A percentile compares a stretch with the other conserved stretches of the same genome.
These are phyloP conservation scores for Sphinx pinastri DNA, from an alignment of 2,888 invertebrate species.

Conservation along the genomic window DNA sequence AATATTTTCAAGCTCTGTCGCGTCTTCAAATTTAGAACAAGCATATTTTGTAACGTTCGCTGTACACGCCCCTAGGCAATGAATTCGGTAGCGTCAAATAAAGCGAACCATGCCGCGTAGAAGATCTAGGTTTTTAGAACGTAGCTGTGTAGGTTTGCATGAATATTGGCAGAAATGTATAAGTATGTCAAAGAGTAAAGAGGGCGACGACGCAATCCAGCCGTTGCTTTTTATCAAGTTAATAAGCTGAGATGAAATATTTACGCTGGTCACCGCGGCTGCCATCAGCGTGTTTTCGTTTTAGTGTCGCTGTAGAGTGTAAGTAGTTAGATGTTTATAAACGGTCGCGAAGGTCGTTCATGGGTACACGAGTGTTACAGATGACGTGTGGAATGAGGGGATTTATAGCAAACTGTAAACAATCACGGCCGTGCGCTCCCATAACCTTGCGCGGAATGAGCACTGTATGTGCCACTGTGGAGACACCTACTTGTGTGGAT, in stretches of 20 bases:
- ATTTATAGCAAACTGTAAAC: conserved; percentile 57
- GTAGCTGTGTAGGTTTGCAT: conserved; percentile 64
- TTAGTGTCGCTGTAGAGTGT: conserved; percentile 39
- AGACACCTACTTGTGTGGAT: conserved; percentile 36
- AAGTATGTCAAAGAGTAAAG: conserved; percentile 65
- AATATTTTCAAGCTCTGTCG: neutral
- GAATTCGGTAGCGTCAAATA: conserved; percentile 64
- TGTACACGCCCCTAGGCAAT: conserved; percentile 46
- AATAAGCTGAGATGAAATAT: conserved; percentile 29
- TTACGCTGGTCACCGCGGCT: conserved; percentile 31
- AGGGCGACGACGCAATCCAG: conserved; percentile 54
- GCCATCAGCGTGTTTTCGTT: conserved; percentile 51
- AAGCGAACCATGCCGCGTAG: conserved; percentile 70
- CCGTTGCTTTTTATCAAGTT: conserved; percentile 36
- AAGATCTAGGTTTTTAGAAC: conserved; percentile 76
- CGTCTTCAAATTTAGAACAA: neutral
- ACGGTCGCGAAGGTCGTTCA: conserved; percentile 55
- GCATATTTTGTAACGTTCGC: conserved; percentile 31
- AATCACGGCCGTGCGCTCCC: conserved; percentile 52
- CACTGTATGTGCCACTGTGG: conserved; percentile 38
- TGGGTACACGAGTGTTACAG: conserved; percentile 40
- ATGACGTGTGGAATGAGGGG: conserved; percentile 52
- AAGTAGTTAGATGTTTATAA: conserved; percentile 30
- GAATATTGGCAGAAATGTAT: conserved; percentile 59
- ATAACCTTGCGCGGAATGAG: conserved; percentile 52